Evolutionary conservation across 1,140 invertebrate species (phyloP).

Genomic region (Mycetomoellerius zeteki): DNA sequence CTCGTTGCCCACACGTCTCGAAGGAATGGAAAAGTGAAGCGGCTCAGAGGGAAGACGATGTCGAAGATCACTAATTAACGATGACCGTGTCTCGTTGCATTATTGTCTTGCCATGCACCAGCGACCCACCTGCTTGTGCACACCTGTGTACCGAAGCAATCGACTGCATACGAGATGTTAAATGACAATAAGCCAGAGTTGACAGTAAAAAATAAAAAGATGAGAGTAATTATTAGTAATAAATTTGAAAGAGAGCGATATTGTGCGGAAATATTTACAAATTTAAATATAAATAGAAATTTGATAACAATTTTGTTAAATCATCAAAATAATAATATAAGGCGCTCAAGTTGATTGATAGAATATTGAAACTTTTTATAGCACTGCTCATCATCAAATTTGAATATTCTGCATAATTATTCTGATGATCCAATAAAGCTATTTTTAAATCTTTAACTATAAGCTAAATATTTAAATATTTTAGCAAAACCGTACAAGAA

Average conservation of each 20-base stretch:
- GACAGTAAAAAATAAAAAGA: conserved; percentile 17
- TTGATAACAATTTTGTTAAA: no score
- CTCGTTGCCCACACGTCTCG: conserved; percentile 75
- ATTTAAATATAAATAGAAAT: no score
- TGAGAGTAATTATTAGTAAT: conserved; percentile 24
- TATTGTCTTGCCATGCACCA: conserved; percentile 76
- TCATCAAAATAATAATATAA: no score
- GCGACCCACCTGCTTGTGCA: conserved; percentile 79
- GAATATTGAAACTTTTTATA: no score
- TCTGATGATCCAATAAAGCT: no score
- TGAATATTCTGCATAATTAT: no score
- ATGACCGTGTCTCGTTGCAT: conserved; percentile 77
- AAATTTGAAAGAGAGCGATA: no score
- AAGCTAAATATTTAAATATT: no score
- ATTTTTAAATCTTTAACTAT: no score
- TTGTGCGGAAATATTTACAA: no score
- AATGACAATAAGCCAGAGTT: conserved; percentile 6
- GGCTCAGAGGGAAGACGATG: conserved; percentile 48
- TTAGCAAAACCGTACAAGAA: neutral
- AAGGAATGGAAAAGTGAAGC: neutral
- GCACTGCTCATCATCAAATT: no score
- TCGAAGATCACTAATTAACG: conserved; percentile 83
- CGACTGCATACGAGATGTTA: conserved; percentile 55
- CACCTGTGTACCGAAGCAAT: conserved; percentile 69
- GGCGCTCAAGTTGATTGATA: no score